Evolutionary conservation across 2,797 vertebrate species (phyloP), one percentile per base, ranked within the genome.

Genomic region (Heteromormyrus szaboi): DNA sequence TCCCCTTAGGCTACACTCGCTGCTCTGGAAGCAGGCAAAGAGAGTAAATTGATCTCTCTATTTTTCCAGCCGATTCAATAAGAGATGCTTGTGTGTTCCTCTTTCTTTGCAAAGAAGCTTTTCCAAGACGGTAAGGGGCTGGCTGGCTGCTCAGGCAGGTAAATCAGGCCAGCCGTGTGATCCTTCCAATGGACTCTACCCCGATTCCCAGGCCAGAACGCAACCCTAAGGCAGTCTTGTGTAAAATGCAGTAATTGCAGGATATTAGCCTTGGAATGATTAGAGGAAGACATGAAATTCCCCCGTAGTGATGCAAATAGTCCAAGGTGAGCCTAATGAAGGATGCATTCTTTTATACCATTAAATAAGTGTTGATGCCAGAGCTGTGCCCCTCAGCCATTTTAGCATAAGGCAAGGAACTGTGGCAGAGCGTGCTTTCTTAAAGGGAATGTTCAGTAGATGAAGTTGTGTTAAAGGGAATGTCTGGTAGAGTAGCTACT

Each of bases 221-320:
- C 94, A 93, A 96, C 96, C 96, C 93, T 92, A 93, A 97, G 97
- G 96, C 97, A 95, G 90, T 93, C 91, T 93, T 92, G 93, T 93
- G 94, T 96, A 97, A 97, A 98, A 96, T 95, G 95, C 93, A 96
- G 96, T 97, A 97, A 98, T 97, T 98, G 97, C 97, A 97, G 97
- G 97, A 97, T 97, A 97, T 97, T 96, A 96, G 96, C 96, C 95
- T 96, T 97, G 93, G 94, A 95, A 97, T 98, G 97, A 98, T 98
- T 97, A 97, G 96, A 97, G 95, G 95, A 97, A 95, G 95, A 96
- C 96, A 96, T 96, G 96, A 95, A 97, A 97, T 96, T 97, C 96
- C 96, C 96, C 96, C 96, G 97, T 97, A 97, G 96, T 97, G 97
- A 98, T 97, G 96, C 96, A 98, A 97, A 97, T 96, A 92, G 95